phyloP scores from a whole-genome alignment of 2,888 invertebrate species.

The Drosophila sordidula region DNA sequence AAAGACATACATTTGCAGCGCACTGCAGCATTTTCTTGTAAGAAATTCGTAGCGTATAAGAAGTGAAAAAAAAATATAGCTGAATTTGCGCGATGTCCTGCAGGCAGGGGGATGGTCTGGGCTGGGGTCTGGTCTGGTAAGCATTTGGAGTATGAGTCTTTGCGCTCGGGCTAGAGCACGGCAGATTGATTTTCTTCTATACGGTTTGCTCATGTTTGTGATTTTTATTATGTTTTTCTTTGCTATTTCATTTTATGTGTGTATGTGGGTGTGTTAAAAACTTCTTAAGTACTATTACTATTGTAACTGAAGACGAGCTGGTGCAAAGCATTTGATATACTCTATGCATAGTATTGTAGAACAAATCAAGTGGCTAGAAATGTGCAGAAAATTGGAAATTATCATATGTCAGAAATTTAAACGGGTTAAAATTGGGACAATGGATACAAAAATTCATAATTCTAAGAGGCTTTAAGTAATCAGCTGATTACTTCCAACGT shows the following conservation, averaged over 20 bases:
- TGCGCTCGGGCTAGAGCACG: conserved; percentile 33
- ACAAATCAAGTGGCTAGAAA: neutral
- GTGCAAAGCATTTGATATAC: conserved; percentile 8
- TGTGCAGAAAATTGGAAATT: too few relatives aligned
- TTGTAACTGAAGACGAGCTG: conserved; percentile 27
- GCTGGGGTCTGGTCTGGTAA: conserved; percentile 8
- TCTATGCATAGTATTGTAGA: neutral
- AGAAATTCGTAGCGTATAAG: conserved; percentile 62
- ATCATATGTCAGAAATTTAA: neutral
- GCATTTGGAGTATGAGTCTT: conserved; percentile 9
- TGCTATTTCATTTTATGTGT: conserved; percentile 25
- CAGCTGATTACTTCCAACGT: neutral
- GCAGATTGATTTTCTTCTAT: conserved; percentile 83
- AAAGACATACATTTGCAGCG: conserved; percentile 77
- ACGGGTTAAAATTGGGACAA: too few relatives aligned
- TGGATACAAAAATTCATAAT: too few relatives aligned
- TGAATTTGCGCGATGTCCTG: conserved; percentile 73
- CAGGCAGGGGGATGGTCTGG: conserved; percentile 15
- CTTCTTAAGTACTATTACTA: conserved; percentile 32
- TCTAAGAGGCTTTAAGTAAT: too few relatives aligned
- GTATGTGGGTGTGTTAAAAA: conserved; percentile 22
- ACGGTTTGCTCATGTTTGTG: conserved; percentile 69
- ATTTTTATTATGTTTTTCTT: conserved; percentile 60
- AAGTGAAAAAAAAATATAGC: conserved; percentile 63
- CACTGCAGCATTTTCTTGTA: conserved; percentile 76